Conservation (phyloP, 2,113 vertebrate species). For the Ictidomys tridecemlineatus region DNA sequence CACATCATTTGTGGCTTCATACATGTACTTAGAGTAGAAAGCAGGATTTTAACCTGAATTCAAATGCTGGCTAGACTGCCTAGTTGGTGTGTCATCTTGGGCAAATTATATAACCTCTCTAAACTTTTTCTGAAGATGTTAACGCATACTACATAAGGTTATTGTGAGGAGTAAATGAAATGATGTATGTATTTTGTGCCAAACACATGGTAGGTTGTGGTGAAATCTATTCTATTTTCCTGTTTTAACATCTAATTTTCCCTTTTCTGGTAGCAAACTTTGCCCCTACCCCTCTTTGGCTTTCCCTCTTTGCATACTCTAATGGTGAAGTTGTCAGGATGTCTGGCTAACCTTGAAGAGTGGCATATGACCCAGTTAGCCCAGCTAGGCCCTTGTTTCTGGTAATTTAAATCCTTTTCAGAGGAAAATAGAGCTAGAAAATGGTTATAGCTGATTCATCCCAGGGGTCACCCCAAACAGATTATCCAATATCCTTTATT, state of each 20-base stretch:
- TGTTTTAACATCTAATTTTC: not conserved
- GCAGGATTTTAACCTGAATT: not conserved
- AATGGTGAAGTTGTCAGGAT: not conserved
- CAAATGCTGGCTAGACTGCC: not conserved
- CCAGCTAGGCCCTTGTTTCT: not conserved
- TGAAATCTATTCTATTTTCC: not conserved
- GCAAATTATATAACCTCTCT: not conserved
- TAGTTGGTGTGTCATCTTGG: not conserved
- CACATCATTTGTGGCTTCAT: too few relatives aligned
- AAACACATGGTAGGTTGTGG: not conserved
- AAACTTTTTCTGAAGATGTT: conserved; percentile 4
- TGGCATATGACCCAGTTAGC: not conserved
- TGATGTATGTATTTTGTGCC: not conserved
- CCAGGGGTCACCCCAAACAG: not conserved
- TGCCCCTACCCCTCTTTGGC: not conserved
- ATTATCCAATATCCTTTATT: not conserved
- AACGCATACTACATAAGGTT: not conserved
- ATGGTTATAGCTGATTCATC: not conserved
- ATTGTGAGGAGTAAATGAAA: not conserved
- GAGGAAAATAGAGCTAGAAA: conserved; percentile 37
- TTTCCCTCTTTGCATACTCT: not conserved
- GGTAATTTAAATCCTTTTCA: not conserved
- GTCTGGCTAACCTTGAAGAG: not conserved
- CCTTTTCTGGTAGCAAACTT: not conserved
- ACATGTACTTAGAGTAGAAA: not conserved